Evolutionary conservation across 2,113 vertebrate genomes (phyloP).

Genomic region (Channa maculata): DNA sequence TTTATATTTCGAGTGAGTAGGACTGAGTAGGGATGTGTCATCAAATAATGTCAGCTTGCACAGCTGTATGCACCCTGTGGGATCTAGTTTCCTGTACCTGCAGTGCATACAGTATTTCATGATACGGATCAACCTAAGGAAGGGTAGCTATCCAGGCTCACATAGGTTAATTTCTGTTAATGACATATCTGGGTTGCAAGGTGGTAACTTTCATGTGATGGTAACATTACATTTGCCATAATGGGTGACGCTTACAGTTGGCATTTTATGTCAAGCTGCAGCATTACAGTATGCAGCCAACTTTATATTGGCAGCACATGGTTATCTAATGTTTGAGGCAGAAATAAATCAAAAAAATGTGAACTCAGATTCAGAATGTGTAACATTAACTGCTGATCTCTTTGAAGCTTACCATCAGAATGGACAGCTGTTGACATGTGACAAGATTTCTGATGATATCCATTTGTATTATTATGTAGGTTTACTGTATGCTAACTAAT

Average conservation of each 20-base stretch:
- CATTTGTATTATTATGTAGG: background rate
- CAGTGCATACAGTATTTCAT: background rate
- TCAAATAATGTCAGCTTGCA: conserved; percentile 4
- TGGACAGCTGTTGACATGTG: background rate
- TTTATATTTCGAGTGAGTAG: background rate
- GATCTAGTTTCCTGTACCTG: background rate
- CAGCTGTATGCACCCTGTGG: conserved; percentile 16
- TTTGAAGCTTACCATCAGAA: background rate
- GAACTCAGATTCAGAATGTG: background rate
- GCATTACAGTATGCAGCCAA: background rate
- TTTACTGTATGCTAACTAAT: background rate
- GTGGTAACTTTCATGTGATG: background rate
- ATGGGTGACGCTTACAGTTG: background rate
- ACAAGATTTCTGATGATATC: background rate
- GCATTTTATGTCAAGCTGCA: background rate
- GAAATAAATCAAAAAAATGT: background rate
- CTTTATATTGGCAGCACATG: background rate
- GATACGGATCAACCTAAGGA: background rate
- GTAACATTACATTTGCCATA: background rate
- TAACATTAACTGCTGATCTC: background rate
- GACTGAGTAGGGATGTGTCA: conserved; percentile 8
- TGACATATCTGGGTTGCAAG: conserved; percentile 1
- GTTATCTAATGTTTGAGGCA: background rate
- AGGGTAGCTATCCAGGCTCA: background rate
- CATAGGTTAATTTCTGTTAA: background rate